phyloP scores from a whole-genome alignment of 2,888 invertebrate genomes.

The Micoletzkya japonica region DNA sequence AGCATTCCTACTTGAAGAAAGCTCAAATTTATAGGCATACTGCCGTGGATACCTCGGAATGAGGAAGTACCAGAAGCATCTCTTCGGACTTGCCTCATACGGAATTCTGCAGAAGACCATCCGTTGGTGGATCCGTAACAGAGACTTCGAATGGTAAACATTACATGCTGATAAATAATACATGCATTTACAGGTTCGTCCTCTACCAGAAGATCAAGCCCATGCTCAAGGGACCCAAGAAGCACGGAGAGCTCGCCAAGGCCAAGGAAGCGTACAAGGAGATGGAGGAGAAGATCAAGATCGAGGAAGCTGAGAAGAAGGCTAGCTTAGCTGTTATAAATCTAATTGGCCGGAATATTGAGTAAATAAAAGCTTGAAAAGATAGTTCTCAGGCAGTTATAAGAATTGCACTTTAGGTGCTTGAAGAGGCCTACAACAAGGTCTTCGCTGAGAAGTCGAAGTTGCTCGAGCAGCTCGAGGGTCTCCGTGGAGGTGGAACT shows the following conservation, averaged over 20 bases:
- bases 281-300: slow-evolving; percentile 89
- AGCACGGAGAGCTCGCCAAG: slow-evolving; percentile 59
- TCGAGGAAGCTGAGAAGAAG: slow-evolving; percentile 97
- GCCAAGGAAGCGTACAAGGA: slow-evolving; percentile 51
- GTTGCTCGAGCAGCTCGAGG: slow-evolving; percentile 70
- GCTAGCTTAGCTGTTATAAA: slow-evolving; percentile 78
- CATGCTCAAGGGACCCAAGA: slow-evolving; percentile 59
- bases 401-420: background rate
- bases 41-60: slow-evolving; percentile 45
- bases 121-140: slow-evolving; percentile 57
- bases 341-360: background rate
- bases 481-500: slow-evolving; percentile 52
- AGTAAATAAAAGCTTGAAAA: no score
- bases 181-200: slow-evolving; percentile 34
- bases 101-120: slow-evolving; percentile 58
- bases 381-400: no score
- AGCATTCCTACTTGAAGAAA: slow-evolving; percentile 34
- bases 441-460: slow-evolving; percentile 66
- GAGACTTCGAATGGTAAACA: slow-evolving; percentile 73
- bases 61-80: slow-evolving; percentile 41
- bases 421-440: slow-evolving; percentile 92
- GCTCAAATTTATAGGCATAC: slow-evolving; percentile 36
- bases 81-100: slow-evolving; percentile 51
- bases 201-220: slow-evolving; percentile 59
- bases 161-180: background rate